phyloP scores from a whole-genome alignment of 2,113 vertebrate species.

The Chlorodrepanis virens region DNA sequence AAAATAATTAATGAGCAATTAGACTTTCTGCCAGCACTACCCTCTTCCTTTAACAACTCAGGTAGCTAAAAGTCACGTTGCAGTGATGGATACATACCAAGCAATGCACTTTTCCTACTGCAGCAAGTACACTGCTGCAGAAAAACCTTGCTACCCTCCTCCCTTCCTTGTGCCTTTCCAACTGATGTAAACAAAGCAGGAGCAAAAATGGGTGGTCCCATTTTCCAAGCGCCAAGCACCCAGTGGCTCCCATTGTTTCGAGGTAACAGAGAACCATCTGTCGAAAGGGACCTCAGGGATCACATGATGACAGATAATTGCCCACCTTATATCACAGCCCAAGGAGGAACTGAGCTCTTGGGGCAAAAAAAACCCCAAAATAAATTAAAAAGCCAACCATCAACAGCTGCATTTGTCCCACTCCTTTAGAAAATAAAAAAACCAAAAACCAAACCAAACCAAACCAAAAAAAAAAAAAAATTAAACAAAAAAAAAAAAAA shows the following conservation, averaged over 20 bases:
- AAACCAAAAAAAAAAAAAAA: not conserved
- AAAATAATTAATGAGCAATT: conserved; percentile 2
- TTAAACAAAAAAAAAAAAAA: not conserved
- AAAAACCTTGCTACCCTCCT: not conserved
- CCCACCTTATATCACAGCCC: not conserved
- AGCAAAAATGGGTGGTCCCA: not conserved
- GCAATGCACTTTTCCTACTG: not conserved
- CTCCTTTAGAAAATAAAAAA: not conserved
- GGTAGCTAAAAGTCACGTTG: not conserved
- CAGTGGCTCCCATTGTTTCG: conserved; percentile 29
- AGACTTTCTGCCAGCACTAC: not conserved
- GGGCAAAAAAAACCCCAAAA: fast-evolving
- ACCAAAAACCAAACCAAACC: not conserved
- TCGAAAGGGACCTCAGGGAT: not conserved
- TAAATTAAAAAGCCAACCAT: not conserved
- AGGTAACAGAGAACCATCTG: conserved; percentile 26
- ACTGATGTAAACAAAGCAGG: not conserved
- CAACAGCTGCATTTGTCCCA: not conserved
- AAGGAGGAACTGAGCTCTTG: not conserved
- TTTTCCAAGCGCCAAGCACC: not conserved
- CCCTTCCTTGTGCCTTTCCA: not conserved
- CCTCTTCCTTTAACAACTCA: not conserved
- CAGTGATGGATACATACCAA: not conserved
- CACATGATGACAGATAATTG: not conserved
- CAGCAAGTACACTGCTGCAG: not conserved